Evolutionary conservation across 1,140 invertebrate genomes (phyloP).

Genomic region (Lethrus apterus): DNA sequence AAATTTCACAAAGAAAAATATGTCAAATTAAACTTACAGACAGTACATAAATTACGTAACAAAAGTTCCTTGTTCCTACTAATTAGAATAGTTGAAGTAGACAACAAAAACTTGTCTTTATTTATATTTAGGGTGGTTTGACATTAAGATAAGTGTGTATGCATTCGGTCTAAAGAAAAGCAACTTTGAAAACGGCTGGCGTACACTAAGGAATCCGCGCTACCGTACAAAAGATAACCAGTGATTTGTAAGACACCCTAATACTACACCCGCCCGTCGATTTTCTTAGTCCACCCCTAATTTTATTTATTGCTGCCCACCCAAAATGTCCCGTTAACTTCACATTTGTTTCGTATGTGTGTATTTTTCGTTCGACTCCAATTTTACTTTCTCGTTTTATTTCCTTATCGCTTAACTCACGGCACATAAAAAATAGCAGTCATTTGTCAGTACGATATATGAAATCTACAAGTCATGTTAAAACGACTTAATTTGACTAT

Average conservation of each 20-base stretch:
- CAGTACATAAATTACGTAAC: too few species aligned
- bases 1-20: too few species aligned
- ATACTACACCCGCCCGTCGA: slow-evolving; percentile 1
- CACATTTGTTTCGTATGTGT: background rate
- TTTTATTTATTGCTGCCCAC: slow-evolving; percentile 14
- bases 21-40: too few species aligned
- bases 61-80: too few species aligned
- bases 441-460: slow-evolving; percentile 1
- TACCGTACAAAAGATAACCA: too few species aligned
- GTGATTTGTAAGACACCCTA: slow-evolving; percentile 12
- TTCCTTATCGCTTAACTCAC: slow-evolving; percentile 2
- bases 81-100: too few species aligned
- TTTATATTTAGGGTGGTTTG: too few species aligned
- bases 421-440: slow-evolving; percentile 1
- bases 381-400: slow-evolving; percentile 1
- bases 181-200: too few species aligned
- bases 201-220: too few species aligned
- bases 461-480: slow-evolving; percentile 1
- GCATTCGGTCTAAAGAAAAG: too few species aligned
- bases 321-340: slow-evolving; percentile 6
- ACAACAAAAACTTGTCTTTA: too few species aligned
- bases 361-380: background rate
- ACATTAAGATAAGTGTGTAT: too few species aligned
- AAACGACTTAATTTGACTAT: slow-evolving; percentile 1
- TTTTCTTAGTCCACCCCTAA: slow-evolving; percentile 6